These are phyloP conservation scores for Acipenser ruthenus DNA, from an alignment of 2,797 vertebrate species.

Conservation along the genomic window DNA sequence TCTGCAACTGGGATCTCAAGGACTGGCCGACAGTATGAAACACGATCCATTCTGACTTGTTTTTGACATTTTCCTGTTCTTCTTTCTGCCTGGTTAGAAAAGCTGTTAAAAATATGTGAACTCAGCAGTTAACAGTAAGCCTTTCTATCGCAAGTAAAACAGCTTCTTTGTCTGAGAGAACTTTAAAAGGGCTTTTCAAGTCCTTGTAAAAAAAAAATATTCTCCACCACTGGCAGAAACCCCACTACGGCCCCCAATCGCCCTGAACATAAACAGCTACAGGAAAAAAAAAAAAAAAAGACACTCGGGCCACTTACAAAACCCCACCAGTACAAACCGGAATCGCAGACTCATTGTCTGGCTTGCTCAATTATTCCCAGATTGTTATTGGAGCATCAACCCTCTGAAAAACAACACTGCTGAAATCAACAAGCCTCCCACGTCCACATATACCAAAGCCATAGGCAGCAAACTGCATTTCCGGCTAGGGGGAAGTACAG, in stretches of 20 bases:
- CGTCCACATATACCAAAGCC: too few relatives aligned
- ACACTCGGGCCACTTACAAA: constrained; percentile 27
- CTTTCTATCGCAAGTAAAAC: background rate
- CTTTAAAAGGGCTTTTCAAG: background rate
- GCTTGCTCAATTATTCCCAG: constrained; percentile 15
- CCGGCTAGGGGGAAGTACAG: too few relatives aligned
- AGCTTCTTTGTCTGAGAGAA: constrained; percentile 4
- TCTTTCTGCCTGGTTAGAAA: background rate
- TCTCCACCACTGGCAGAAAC: constrained; percentile 1
- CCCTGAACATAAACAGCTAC: constrained; percentile 8
- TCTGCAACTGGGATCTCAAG: background rate
- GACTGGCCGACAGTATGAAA: background rate
- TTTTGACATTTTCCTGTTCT: background rate
- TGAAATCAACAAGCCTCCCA: background rate
- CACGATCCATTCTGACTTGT: background rate
- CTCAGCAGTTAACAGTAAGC: constrained; percentile 1
- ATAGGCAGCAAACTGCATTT: too few relatives aligned
- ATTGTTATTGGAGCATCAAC: constrained; percentile 6
- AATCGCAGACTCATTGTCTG: constrained; percentile 15
- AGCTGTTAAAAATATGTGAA: background rate
- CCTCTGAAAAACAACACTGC: constrained; percentile 2
- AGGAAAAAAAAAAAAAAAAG: constrained; percentile 10
- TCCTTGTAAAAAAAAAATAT: constrained; percentile 1
- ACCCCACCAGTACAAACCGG: constrained; percentile 40
- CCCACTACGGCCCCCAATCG: background rate